Evolutionary conservation across 2,797 vertebrate genomes (phyloP), one percentile per base, ranked within the genome.

Genomic region (Acestrorhynchus altus): DNA sequence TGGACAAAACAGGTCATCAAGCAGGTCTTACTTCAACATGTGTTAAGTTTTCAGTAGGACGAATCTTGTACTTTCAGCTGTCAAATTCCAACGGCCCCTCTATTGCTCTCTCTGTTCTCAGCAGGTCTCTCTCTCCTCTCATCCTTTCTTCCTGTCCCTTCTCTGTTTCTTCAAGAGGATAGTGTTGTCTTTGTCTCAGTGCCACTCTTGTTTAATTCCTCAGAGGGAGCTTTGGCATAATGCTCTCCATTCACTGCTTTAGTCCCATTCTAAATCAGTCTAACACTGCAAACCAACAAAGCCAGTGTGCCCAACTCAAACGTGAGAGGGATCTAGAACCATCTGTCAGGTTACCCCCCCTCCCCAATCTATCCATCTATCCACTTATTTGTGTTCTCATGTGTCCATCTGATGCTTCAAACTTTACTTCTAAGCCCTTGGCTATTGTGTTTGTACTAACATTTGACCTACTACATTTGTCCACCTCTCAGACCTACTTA

Each of bases 151-250:
- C 49, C 65, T 31, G 57, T 59, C 59, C 40, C 31, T 59, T 65
- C 68, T 68, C 51, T 61, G 60, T 81, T 63, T 82, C 61, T 66
- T 73, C 80, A 73, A 57, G 42, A 46, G 85, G 77, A 91, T 88
- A 90, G 81, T 86, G 78, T 68, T 79, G 81, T 84, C 86, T 90
- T 90, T 92, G 88, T 88, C 51, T 87, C 44, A 52, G 63, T 72
- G 82, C 77, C 81, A 72, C 83, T 83, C 75, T 86, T 83, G 79
- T 88, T 81, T 82, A 87, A 86, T 85, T 86, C 82, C 47, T 79
- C 70, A 81, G 78, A 81, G 79, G 69, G 79, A 80, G 74, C 49
- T 79, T 82, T 83, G 76, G 80, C 84, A 83, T 83, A 88, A 83
- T 76, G 69, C 81, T 67, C 80, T 83, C 72, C 66, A 83, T 86